Percentiles rank a stretch among this genome's conserved stretches.
These are phyloP conservation scores for Rhincodon typus DNA, from an alignment of 2,797 vertebrate species.

Conservation along the genomic window DNA sequence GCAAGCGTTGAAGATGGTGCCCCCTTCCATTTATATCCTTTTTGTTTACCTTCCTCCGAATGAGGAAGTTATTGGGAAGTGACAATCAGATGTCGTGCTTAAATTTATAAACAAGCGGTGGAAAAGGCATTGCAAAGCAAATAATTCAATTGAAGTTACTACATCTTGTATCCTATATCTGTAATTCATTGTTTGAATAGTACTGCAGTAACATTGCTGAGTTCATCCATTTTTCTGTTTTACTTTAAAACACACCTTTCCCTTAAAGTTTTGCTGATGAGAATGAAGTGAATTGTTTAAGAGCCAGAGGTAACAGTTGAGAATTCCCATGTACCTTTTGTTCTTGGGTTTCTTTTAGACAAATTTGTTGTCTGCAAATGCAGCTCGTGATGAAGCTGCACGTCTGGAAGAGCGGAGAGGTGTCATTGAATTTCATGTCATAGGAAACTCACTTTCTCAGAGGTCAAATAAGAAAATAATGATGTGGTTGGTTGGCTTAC, in stretches of 20 bases:
- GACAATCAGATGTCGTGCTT: background rate
- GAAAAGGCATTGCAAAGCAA: background rate
- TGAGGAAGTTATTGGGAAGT: background rate
- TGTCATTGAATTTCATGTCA: constrained; percentile 97
- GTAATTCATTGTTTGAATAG: background rate
- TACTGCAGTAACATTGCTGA: background rate
- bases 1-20: background rate
- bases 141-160: background rate
- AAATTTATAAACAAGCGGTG: background rate
- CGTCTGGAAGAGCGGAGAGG: constrained; percentile 88
- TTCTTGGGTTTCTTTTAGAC: constrained; percentile 58
- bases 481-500: constrained; percentile 94
- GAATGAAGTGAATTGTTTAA: background rate
- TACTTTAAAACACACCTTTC: background rate
- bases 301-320: background rate
- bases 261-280: background rate
- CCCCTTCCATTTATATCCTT: background rate
- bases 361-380: constrained; percentile 86
- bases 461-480: constrained; percentile 96
- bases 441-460: constrained; percentile 91
- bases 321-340: background rate
- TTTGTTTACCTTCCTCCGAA: background rate
- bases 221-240: background rate
- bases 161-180: background rate
- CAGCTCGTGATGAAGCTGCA: constrained; percentile 88